These are phyloP conservation scores for Psittacula derbiana DNA, from an alignment of 2,797 vertebrate genomes.

Conservation along the genomic window DNA sequence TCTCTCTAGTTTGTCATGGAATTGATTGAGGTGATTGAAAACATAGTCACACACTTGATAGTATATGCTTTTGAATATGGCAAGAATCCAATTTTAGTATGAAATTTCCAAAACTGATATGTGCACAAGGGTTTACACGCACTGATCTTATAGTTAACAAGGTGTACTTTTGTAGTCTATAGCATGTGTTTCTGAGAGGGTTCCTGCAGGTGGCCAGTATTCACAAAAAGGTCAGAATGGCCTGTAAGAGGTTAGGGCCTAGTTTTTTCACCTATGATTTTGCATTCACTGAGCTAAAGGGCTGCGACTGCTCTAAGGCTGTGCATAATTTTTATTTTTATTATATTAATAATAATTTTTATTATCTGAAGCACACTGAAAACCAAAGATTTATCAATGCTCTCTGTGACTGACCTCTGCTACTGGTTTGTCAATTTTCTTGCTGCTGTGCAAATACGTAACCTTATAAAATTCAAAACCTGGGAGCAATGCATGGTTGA, in stretches of 20 bases:
- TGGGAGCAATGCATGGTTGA: neutral
- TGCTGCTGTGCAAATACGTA: neutral
- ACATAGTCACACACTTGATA: neutral
- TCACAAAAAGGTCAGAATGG: neutral
- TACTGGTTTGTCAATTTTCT: neutral
- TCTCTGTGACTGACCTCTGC: neutral
- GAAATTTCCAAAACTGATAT: neutral
- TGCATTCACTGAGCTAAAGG: neutral
- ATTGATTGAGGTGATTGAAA: neutral
- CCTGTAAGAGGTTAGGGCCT: neutral
- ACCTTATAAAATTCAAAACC: neutral
- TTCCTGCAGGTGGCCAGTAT: neutral
- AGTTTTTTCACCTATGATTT: neutral
- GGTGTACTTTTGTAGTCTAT: neutral
- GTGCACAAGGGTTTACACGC: neutral
- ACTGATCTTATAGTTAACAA: neutral
- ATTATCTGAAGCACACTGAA: neutral
- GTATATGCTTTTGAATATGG: neutral
- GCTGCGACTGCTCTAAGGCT: neutral
- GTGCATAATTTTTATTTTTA: neutral
- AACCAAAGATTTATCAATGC: neutral
- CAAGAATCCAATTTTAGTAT: neutral
- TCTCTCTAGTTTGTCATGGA: conserved; percentile 12
- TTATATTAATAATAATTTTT: too few relatives aligned
- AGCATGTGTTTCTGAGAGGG: neutral